Evolutionary conservation across 2,888 invertebrate genomes (phyloP).

Genomic region (Epistrophella euchroma): DNA sequence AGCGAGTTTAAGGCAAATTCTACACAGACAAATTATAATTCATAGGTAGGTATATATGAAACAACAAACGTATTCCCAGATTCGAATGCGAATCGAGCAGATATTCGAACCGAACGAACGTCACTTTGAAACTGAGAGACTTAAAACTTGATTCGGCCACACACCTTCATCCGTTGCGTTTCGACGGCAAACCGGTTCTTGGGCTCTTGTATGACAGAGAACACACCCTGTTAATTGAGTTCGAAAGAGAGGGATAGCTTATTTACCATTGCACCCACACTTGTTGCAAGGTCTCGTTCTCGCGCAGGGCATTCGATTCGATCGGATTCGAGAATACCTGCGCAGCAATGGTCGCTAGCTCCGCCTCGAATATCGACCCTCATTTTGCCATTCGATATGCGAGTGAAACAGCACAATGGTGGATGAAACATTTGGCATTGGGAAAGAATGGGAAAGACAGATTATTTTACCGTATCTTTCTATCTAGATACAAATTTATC

Average conservation of each 20-base stretch:
- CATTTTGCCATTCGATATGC: conserved; percentile 63
- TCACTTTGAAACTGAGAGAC: conserved; percentile 82
- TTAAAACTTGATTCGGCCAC: conserved; percentile 74
- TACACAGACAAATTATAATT: conserved; percentile 35
- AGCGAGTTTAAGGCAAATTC: conserved; percentile 31
- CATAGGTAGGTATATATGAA: conserved; percentile 7
- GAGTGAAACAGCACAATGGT: conserved; percentile 46
- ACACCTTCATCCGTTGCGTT: conserved; percentile 61
- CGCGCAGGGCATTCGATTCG: conserved; percentile 26
- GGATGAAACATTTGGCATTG: conserved; percentile 26
- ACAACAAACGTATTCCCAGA: conserved; percentile 52
- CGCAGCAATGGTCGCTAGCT: conserved; percentile 65
- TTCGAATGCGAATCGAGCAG: conserved; percentile 76
- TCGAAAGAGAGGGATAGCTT: conserved; percentile 19
- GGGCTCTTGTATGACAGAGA: conserved; percentile 40
- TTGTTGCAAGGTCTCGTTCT: conserved; percentile 51
- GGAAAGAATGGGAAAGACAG: conserved; percentile 36
- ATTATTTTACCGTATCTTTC: conserved; percentile 41
- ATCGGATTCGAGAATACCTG: conserved; percentile 47
- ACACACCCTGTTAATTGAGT: background rate
- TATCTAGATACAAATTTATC: conserved; percentile 71
- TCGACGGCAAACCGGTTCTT: conserved; percentile 52
- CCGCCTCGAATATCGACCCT: conserved; percentile 71
- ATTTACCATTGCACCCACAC: conserved; percentile 61
- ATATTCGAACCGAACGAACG: conserved; percentile 82